Evolutionary conservation across 1,140 invertebrate species (phyloP).

Genomic region (Halesus radiatus): DNA sequence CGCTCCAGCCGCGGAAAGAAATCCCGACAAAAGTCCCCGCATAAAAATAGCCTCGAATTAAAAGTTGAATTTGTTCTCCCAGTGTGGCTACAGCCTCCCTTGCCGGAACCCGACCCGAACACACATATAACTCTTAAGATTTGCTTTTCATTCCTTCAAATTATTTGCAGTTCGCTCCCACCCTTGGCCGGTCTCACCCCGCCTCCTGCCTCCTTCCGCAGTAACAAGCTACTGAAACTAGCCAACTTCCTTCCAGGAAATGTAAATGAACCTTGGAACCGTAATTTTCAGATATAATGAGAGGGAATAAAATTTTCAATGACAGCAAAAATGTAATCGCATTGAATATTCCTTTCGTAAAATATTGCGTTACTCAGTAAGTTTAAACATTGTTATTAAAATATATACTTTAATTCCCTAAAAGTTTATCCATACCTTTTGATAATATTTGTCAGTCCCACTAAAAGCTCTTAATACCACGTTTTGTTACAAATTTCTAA

Average conservation of each 20-base stretch:
- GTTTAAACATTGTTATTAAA: no score
- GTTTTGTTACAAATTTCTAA: no score
- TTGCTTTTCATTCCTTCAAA: conserved; percentile 51
- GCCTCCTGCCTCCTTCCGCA: not conserved
- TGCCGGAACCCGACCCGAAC: conserved; percentile 11
- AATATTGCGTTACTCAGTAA: no score
- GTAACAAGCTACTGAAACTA: conserved; percentile 51
- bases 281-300: not conserved
- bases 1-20: not conserved
- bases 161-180: conserved; percentile 51
- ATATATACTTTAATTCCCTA: no score
- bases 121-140: conserved; percentile 52
- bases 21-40: conserved; percentile 16
- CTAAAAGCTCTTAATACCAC: no score
- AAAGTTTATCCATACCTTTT: no score
- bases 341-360: no score
- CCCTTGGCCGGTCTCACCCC: conserved; percentile 21
- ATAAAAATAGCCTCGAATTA: conserved; percentile 45
- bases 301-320: not conserved
- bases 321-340: not conserved
- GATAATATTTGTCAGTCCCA: no score
- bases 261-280: conserved; percentile 53
- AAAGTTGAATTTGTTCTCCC: conserved; percentile 48
- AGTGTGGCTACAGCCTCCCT: not conserved
- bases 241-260: conserved; percentile 52